phyloP scores from a whole-genome alignment of 2,797 vertebrate genomes.

The Fistularia tabacaria region DNA sequence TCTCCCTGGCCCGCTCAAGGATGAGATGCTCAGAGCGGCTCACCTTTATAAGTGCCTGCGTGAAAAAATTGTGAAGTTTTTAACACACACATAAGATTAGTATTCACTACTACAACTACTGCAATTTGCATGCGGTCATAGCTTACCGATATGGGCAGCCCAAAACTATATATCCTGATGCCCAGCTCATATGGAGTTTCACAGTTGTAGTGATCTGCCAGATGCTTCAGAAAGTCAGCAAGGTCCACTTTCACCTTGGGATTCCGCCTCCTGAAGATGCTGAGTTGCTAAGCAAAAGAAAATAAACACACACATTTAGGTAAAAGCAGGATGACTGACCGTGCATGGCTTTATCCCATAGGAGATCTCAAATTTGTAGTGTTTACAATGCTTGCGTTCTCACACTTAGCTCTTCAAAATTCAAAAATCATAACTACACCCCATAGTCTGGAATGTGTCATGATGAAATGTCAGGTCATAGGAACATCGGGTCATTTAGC shows the following conservation, averaged over 20 bases:
- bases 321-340: too few relatives aligned
- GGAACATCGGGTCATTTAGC: too few relatives aligned
- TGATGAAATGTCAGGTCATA: too few relatives aligned
- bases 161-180: slow-evolving; percentile 73
- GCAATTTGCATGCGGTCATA: neutral
- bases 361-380: too few relatives aligned
- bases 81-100: neutral
- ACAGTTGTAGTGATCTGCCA: slow-evolving; percentile 76
- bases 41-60: slow-evolving; percentile 66
- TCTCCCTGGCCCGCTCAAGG: slow-evolving; percentile 59
- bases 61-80: neutral
- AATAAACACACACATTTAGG: slow-evolving; percentile 7
- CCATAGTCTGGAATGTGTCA: too few relatives aligned
- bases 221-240: slow-evolving; percentile 75
- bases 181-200: slow-evolving; percentile 77
- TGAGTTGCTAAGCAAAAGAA: slow-evolving; percentile 67
- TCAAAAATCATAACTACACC: too few relatives aligned
- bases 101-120: neutral
- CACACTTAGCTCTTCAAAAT: too few relatives aligned
- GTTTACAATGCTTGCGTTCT: too few relatives aligned
- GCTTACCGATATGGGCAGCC: slow-evolving; percentile 73
- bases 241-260: slow-evolving; percentile 65
- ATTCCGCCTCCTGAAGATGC: slow-evolving; percentile 53
- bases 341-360: too few relatives aligned
- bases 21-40: slow-evolving; percentile 30